These are phyloP conservation scores for Helostoma temminkii DNA, from an alignment of 2,797 vertebrate genomes.

Conservation along the genomic window DNA sequence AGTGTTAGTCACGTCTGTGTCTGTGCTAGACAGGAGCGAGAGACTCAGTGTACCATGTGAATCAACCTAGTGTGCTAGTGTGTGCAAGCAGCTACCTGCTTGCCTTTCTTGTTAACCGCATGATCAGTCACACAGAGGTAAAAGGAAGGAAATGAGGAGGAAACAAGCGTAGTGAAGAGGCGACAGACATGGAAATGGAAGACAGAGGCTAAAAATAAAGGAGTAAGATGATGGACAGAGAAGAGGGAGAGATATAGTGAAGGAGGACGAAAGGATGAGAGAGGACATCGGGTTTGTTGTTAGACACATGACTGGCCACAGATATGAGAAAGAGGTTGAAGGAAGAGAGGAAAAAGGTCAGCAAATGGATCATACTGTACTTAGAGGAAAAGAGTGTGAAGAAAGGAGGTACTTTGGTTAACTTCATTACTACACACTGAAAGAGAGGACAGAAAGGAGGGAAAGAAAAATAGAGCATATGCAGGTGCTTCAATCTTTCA, in stretches of 20 bases:
- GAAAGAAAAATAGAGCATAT: constrained; percentile 34
- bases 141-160: constrained; percentile 16
- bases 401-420: constrained; percentile 17
- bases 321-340: constrained; percentile 13
- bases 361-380: constrained; percentile 22
- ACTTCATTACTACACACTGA: constrained; percentile 28
- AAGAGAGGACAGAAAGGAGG: constrained; percentile 15
- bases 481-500: constrained; percentile 47
- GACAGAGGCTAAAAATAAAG: constrained; percentile 15
- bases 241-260: neutral
- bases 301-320: constrained; percentile 32
- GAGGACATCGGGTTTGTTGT: constrained; percentile 22
- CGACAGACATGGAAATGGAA: constrained; percentile 15
- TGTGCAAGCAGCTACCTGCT: constrained; percentile 54
- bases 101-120: constrained; percentile 52
- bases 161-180: neutral
- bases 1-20: constrained; percentile 17
- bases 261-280: constrained; percentile 9
- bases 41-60: constrained; percentile 42
- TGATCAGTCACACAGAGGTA: constrained; percentile 39
- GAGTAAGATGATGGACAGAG: neutral
- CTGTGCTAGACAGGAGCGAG: constrained; percentile 1
- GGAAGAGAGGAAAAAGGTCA: constrained; percentile 4
- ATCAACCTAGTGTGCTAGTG: constrained; percentile 45
- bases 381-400: neutral